phyloP scores from a whole-genome alignment of 1,140 invertebrate genomes.

The Bombus pyrosoma region DNA sequence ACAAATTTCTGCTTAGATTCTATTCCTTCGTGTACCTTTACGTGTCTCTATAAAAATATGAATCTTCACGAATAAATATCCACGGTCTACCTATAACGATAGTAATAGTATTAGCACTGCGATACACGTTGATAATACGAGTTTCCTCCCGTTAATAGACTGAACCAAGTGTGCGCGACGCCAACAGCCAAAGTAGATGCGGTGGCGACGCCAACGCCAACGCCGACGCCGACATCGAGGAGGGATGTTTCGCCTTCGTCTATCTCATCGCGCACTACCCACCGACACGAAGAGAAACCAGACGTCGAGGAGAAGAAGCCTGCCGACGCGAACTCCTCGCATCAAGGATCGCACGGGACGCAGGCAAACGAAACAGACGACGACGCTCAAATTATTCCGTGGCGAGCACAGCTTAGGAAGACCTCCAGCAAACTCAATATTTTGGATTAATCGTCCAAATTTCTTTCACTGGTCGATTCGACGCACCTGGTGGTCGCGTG shows the following conservation, averaged over 20 bases:
- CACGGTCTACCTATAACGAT: too few relatives aligned
- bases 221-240: slow-evolving; percentile 33
- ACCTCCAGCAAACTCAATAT: slow-evolving; percentile 93
- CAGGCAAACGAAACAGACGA: slow-evolving; percentile 72
- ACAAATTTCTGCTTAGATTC: too few relatives aligned
- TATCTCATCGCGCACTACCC: slow-evolving; percentile 5
- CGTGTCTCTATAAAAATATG: too few relatives aligned
- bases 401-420: slow-evolving; percentile 93
- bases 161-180: slow-evolving; percentile 37
- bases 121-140: neutral
- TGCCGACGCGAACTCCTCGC: slow-evolving; percentile 15
- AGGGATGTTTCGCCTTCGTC: slow-evolving; percentile 39
- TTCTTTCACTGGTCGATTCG: neutral
- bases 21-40: too few relatives aligned
- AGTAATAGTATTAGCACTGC: too few relatives aligned
- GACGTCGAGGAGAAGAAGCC: slow-evolving; percentile 75
- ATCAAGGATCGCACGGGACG: neutral
- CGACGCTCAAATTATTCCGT: slow-evolving; percentile 88
- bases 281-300: slow-evolving; percentile 54
- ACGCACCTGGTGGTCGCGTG: neutral
- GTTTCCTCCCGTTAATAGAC: slow-evolving; percentile 1
- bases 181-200: slow-evolving; percentile 73
- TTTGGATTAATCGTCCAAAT: slow-evolving; percentile 83
- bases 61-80: too few relatives aligned
- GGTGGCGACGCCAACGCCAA: slow-evolving; percentile 35